Evolutionary conservation across 1,140 invertebrate genomes (phyloP).

Genomic region (Hyles euphorbiae): DNA sequence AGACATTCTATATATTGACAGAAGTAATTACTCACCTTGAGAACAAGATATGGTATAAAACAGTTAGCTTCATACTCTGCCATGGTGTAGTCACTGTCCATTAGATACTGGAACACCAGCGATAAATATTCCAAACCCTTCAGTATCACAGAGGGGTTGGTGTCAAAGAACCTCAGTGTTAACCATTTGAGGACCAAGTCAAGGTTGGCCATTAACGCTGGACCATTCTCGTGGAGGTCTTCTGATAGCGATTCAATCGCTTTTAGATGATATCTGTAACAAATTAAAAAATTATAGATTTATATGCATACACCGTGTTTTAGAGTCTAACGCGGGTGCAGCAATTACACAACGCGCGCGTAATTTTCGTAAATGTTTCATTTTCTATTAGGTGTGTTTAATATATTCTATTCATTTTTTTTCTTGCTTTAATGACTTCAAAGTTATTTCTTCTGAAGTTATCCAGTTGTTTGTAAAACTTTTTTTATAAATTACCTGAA

Average conservation of each 20-base stretch:
- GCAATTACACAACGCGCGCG: too few species aligned
- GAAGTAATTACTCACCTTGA: conserved; percentile 81
- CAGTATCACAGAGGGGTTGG: conserved; percentile 96
- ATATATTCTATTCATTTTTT: too few species aligned
- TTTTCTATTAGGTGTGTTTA: too few species aligned
- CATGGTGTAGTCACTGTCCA: conserved; percentile 89
- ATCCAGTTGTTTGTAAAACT: too few species aligned
- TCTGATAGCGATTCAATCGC: conserved; percentile 94
- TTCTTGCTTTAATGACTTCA: too few species aligned
- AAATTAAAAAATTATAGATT: conserved; percentile 1
- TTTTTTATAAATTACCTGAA: conserved; percentile 79
- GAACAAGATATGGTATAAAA: conserved; percentile 95
- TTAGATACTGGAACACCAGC: conserved; percentile 87
- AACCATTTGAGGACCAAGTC: conserved; percentile 98
- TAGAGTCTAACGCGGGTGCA: too few species aligned
- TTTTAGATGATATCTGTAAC: conserved; percentile 91
- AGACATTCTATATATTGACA: not conserved
- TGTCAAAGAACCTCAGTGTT: conserved; percentile 97
- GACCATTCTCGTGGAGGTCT: conserved; percentile 85
- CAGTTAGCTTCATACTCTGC: conserved; percentile 93
- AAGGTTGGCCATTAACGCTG: conserved; percentile 91
- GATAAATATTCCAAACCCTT: conserved; percentile 95
- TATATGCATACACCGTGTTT: too few species aligned
- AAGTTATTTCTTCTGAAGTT: too few species aligned
- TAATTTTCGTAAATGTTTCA: too few species aligned